Conservation (phyloP, 2,888 invertebrate genomes). For the Clunio marinus region DNA sequence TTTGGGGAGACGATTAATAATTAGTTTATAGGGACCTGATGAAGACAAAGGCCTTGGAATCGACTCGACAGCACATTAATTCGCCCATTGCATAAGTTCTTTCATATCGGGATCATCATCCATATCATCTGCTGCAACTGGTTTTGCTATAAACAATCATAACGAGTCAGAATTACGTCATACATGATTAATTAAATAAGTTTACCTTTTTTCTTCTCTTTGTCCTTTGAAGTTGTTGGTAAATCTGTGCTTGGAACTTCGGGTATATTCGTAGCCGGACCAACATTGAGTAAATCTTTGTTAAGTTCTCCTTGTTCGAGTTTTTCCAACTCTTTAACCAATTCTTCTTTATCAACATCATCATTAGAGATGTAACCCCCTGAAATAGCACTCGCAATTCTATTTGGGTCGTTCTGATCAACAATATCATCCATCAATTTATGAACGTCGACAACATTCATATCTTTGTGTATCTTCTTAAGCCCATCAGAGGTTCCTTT, state of each 20-base stretch:
- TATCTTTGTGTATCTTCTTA: conserved; percentile 92
- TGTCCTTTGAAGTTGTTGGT: conserved; percentile 49
- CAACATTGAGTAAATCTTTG: conserved; percentile 76
- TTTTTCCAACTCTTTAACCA: conserved; percentile 81
- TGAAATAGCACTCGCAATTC: conserved; percentile 97
- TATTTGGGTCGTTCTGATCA: conserved; percentile 96
- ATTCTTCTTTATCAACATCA: conserved; percentile 84
- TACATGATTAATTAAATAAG: conserved; percentile 41
- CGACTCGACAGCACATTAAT: conserved; percentile 59
- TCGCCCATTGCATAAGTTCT: conserved; percentile 70
- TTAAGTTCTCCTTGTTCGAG: conserved; percentile 88
- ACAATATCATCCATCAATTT: conserved; percentile 99
- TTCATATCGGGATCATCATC: conserved; percentile 72
- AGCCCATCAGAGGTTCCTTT: conserved; percentile 92
- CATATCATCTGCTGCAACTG: conserved; percentile 47
- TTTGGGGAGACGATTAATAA: not conserved
- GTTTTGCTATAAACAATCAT: conserved; percentile 40
- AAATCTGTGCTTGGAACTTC: conserved; percentile 66
- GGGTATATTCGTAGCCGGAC: conserved; percentile 67
- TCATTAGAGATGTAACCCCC: conserved; percentile 89
- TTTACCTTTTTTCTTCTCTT: conserved; percentile 51
- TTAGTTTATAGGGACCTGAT: not conserved
- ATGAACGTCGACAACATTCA: conserved; percentile 97
- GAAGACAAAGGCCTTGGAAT: no score
- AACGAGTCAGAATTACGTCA: conserved; percentile 6